Evolutionary conservation across 2,888 invertebrate species (phyloP).

Genomic region (Alloscopus bannaensis): DNA sequence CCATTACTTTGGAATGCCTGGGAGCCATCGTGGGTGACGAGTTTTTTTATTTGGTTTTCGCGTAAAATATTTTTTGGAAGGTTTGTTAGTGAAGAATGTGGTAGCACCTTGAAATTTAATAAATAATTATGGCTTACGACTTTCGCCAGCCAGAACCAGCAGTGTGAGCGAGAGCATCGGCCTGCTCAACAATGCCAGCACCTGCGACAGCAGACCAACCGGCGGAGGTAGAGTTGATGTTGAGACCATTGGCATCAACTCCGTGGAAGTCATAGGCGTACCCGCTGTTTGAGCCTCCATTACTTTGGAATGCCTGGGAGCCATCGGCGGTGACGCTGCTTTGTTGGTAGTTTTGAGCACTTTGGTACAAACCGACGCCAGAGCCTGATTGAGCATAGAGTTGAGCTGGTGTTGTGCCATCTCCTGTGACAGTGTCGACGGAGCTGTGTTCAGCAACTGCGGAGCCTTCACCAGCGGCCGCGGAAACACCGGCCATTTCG

Average conservation of each 20-base stretch:
- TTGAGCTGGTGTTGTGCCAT: constrained; percentile 19
- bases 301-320: constrained; percentile 51
- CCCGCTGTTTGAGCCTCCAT: constrained; percentile 43
- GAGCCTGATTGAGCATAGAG: constrained; percentile 33
- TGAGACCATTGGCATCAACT: constrained; percentile 39
- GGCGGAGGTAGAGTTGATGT: constrained; percentile 26
- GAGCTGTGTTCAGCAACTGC: constrained; percentile 43
- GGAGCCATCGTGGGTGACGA: too few relatives aligned
- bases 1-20: constrained; percentile 48
- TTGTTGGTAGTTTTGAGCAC: constrained; percentile 55
- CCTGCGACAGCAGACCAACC: constrained; percentile 54
- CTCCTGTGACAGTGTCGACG: constrained; percentile 26
- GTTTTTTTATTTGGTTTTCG: too few relatives aligned
- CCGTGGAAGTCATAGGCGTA: constrained; percentile 44
- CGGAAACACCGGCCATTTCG: constrained; percentile 33
- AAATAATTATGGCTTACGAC: constrained; percentile 3
- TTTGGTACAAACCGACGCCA: constrained; percentile 39
- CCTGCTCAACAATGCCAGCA: constrained; percentile 50
- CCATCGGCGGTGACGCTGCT: constrained; percentile 42
- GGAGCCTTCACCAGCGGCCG: constrained; percentile 37
- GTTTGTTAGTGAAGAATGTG: not conserved
- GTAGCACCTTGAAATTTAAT: not conserved
- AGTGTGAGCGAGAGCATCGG: constrained; percentile 32
- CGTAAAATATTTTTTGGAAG: not conserved
- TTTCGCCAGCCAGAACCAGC: constrained; percentile 28